phyloP scores from a whole-genome alignment of 2,113 vertebrate species.

The Lepisosteus osseus region DNA sequence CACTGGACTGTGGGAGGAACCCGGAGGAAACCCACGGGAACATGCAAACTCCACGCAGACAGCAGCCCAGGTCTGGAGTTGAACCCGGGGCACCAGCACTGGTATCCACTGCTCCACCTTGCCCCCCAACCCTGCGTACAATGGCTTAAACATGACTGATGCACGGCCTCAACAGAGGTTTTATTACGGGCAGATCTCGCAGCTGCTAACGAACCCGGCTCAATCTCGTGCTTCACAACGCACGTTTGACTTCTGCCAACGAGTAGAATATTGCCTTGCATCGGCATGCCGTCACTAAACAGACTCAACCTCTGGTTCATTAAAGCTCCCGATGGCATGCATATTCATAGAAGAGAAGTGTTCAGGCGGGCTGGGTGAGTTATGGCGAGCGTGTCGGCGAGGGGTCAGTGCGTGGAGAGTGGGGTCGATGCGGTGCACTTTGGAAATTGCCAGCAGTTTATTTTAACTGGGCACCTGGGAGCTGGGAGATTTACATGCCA shows the following conservation, averaged over 20 bases:
- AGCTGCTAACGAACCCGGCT: constrained; percentile 42
- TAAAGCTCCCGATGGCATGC: constrained; percentile 21
- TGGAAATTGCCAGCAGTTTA: constrained; percentile 8
- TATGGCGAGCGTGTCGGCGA: constrained; percentile 15
- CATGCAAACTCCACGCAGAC: no score
- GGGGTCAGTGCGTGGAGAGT: constrained; percentile 4
- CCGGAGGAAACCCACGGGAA: no score
- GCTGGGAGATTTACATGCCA: constrained; percentile 21
- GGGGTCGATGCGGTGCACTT: constrained; percentile 39
- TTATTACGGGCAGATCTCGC: constrained; percentile 38
- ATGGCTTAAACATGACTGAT: constrained; percentile 24
- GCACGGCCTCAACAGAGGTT: constrained; percentile 37
- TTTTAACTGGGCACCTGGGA: constrained; percentile 17
- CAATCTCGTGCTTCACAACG: constrained; percentile 43
- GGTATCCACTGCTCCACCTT: no score
- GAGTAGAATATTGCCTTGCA: constrained; percentile 13
- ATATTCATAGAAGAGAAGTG: constrained; percentile 24
- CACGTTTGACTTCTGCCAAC: background rate
- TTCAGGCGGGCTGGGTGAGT: constrained; percentile 21
- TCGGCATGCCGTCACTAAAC: constrained; percentile 8
- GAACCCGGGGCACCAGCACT: no score
- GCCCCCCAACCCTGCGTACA: no score
- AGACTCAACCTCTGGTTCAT: constrained; percentile 9
- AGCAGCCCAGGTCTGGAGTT: no score
- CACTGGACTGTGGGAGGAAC: no score